A percentile compares a stretch with the other conserved stretches of the same genome.
Evolutionary conservation across 64 coral and sea anemone species (phyloP).

Genomic region (Porites australiensis): DNA sequence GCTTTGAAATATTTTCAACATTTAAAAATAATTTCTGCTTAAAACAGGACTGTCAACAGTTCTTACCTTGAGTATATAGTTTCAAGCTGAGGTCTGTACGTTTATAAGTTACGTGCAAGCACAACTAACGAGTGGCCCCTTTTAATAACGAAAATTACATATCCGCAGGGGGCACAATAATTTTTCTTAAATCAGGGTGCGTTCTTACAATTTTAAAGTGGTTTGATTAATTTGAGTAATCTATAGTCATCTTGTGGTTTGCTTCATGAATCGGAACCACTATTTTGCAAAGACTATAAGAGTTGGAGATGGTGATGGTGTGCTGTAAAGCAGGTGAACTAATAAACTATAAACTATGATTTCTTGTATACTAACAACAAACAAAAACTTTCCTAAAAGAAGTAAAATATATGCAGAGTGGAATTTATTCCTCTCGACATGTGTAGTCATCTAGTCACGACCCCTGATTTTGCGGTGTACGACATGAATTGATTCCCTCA

Average conservation of each 20-base stretch:
- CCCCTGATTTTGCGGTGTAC: too few species aligned
- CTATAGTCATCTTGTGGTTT: background rate
- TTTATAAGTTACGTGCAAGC: background rate
- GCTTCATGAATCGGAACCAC: background rate
- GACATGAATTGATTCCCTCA: too few species aligned
- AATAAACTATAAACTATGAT: too few species aligned
- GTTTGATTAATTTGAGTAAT: background rate
- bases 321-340: too few species aligned
- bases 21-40: background rate
- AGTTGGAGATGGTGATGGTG: too few species aligned
- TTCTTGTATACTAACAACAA: too few species aligned
- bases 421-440: too few species aligned
- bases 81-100: background rate
- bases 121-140: background rate
- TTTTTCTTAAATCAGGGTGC: too few species aligned
- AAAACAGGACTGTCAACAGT: background rate
- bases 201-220: too few species aligned
- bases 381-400: too few species aligned
- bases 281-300: background rate
- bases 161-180: background rate
- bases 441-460: too few species aligned
- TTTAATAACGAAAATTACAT: constrained; percentile 8
- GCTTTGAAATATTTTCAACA: background rate
- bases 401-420: too few species aligned
- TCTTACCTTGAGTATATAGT: constrained; percentile 2